Conservation (phyloP, 1,140 invertebrate species). For the Drosophila repletoides region DNA sequence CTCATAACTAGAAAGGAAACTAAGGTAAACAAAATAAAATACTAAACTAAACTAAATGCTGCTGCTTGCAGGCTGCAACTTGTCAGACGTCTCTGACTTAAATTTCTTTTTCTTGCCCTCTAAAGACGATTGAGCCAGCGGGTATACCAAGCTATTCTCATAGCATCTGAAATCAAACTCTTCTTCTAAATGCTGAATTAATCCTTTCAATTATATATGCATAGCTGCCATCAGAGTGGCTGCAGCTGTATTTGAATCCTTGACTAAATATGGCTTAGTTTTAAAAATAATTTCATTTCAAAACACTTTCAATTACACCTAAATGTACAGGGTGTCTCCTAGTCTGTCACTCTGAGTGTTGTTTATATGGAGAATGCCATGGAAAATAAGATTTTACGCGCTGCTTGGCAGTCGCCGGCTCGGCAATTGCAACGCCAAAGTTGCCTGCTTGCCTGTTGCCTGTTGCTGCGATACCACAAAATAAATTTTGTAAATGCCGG, state of each 20-base stretch:
- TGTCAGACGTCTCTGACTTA: slow-evolving; percentile 49
- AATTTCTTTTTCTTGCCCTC: slow-evolving; percentile 14
- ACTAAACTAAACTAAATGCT: slow-evolving; percentile 49
- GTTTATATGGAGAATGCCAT: slow-evolving; percentile 55
- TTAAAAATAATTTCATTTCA: too few relatives aligned
- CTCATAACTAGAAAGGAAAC: slow-evolving; percentile 12
- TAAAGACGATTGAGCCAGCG: background rate
- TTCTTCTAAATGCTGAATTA: background rate
- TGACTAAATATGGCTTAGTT: too few relatives aligned
- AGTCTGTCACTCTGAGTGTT: background rate
- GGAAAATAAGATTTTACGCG: slow-evolving; percentile 68
- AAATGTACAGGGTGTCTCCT: background rate
- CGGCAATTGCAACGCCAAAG: background rate
- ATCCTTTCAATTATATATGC: background rate
- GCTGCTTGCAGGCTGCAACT: slow-evolving; percentile 47
- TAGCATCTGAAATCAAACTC: background rate
- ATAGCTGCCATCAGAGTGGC: too few relatives aligned
- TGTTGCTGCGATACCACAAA: slow-evolving; percentile 42
- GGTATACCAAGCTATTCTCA: background rate
- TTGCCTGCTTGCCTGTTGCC: slow-evolving; percentile 34
- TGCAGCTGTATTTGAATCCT: too few relatives aligned
- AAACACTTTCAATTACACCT: background rate
- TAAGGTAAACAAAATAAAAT: slow-evolving; percentile 15
- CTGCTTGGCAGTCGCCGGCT: slow-evolving; percentile 28
- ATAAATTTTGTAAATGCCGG: slow-evolving; percentile 30